Percentiles rank a stretch among this genome's conserved stretches.
phyloP scores from a whole-genome alignment of 1,140 invertebrate genomes.

The Saccostrea glomerata region DNA sequence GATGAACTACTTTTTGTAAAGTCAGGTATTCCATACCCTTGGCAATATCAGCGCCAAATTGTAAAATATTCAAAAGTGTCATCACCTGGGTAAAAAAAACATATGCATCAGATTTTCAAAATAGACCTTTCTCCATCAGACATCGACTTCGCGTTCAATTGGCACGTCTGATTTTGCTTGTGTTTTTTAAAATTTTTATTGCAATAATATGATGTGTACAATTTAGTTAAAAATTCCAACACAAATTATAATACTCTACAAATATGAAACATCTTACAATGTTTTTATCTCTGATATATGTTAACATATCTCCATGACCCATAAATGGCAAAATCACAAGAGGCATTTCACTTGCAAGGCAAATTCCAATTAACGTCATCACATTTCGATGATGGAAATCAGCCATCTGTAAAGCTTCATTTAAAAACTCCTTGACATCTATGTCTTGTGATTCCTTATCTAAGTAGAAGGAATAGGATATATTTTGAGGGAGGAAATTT shows the following conservation, averaged over 20 bases:
- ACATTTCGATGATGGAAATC: slow-evolving; percentile 81
- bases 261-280: slow-evolving; percentile 68
- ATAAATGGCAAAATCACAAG: slow-evolving; percentile 81
- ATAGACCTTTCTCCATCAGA: too few relatives aligned
- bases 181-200: too few relatives aligned
- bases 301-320: slow-evolving; percentile 80
- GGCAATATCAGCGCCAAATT: slow-evolving; percentile 85
- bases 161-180: too few relatives aligned
- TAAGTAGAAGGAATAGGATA: slow-evolving; percentile 38
- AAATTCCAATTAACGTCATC: slow-evolving; percentile 79
- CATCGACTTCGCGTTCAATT: too few relatives aligned
- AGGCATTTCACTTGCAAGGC: slow-evolving; percentile 78
- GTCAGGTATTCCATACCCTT: slow-evolving; percentile 92
- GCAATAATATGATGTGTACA: too few relatives aligned
- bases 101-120: too few relatives aligned
- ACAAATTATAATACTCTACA: too few relatives aligned
- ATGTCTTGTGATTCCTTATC: slow-evolving; percentile 72
- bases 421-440: slow-evolving; percentile 78
- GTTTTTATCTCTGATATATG: slow-evolving; percentile 79
- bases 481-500: too few relatives aligned
- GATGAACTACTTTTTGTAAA: slow-evolving; percentile 89
- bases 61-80: slow-evolving; percentile 79
- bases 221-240: too few relatives aligned
- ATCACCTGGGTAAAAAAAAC: slow-evolving; percentile 70
- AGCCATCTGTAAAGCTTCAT: slow-evolving; percentile 81